Base-by-base conservation (phyloP, 2,888 invertebrate species). In the Phorcus lineatus region DNA sequence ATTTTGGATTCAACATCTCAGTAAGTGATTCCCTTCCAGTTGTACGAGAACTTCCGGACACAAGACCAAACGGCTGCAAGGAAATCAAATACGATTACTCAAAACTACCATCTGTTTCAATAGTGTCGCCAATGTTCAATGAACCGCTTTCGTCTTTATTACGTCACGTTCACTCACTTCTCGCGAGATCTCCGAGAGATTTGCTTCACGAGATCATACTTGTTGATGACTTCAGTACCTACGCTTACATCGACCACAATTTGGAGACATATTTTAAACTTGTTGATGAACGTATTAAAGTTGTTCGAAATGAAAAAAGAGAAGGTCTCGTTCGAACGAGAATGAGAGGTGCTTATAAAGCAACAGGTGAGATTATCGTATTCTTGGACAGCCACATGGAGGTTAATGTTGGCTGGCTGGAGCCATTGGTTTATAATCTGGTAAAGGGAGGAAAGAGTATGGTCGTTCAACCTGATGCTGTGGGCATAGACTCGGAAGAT, bases 391-490 rank as follows among this genome's bases (percentile, higher is more conserved):
- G 40, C n/a, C 70, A 74, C 19, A 74, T 47, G 70, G 70, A 74
- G 47, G 40, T 40, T 0, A 74, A 74, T 40, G 47, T 74, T 17
- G 70, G 70, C 11, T 74, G 70, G 70, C 70, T 74, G 17, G 70
- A 74, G n/a, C 70, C 70, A 11, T 47, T 74, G 36, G 19, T 74
- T 3, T 19, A 17, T 13, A n/a, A 74, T 17, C 36, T 62, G 17
- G 2, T 74, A 11, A 74, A 74, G 13, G 40, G 70, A 22, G 36
- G 36, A 19, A 11, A 28, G 6, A 0, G 22, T 24, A 80, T 52
- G 2, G 53, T 82, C 2, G 80, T 79, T 9, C 80, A 80, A n/a
- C 82, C 80, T 16, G 24, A 70, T 28, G 47, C 77, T 2, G 80
- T 79, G 24, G 40, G 17, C 17, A 78, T 80, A 24, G 11, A 19